Base-by-base conservation (phyloP, 2,888 invertebrate species). In the Ramazzottius varieornatus region DNA sequence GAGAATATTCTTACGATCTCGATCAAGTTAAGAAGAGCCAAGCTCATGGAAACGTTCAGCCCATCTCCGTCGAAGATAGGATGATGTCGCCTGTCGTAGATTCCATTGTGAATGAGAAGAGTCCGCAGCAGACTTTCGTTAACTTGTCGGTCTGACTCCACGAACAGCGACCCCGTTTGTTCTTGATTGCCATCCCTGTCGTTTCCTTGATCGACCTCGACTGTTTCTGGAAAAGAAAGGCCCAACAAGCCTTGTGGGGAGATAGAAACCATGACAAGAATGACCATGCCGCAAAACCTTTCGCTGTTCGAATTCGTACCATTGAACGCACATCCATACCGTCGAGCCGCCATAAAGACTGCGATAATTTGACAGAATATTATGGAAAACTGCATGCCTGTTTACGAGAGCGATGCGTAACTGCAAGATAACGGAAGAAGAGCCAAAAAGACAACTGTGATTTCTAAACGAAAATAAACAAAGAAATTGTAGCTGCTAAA, bases 11-110 rank as follows among this genome's bases (percentile, higher is more conserved):
- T 54, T 29, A 54, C 54, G 4, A 46, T 67, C 63, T 32, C 32
- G 66, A 46, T 69, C 86, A 90, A 92, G 93, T 69, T 86, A 85
- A 32, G 93, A 83, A 79, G 90, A 94, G 73, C 94, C 87, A 72
- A 94, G 84, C 72, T 96, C 92, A 68, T 94, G 77, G 68, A 88
- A 85, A 70, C 90, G 80, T 72, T 92, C 83, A 33, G 86, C 84
- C 8, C 73, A 76, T 80, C 87, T 80, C 67, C 86, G 83, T 73
- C 96, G 94, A 66, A 98, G 80, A 78, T 96, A 96, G 68, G 84
- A 83, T 71, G 93, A 85, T 0, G 90, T 90, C 70, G 85, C 81
- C 68, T 89, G 85, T 68, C 84, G 82, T 0, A 89, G 90, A 71
- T 82, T 82, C 0, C 88, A 78, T 68, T 83, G 83, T 1, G 88